These are phyloP conservation scores for Calliphora vicina DNA, from an alignment of 1,140 invertebrate genomes.

Conservation along the genomic window DNA sequence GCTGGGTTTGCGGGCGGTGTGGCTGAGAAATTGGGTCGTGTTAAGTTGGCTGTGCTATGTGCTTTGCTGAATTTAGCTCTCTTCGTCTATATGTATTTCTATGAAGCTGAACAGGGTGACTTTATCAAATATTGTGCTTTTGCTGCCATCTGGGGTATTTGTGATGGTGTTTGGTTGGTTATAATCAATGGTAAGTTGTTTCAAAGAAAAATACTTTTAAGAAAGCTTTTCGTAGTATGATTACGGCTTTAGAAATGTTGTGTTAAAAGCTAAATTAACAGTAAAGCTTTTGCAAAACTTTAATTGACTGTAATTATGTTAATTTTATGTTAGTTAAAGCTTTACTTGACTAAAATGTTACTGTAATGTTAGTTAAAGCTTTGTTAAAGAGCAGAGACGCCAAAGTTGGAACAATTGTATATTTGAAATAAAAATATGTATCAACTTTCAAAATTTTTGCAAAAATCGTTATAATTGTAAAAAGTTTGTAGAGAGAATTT, in stretches of 20 bases:
- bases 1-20: slow-evolving; percentile 81
- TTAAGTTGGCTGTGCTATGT: slow-evolving; percentile 73
- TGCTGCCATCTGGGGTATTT: slow-evolving; percentile 88
- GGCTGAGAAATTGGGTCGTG: slow-evolving; percentile 81
- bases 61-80: slow-evolving; percentile 78
- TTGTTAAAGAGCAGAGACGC: no score
- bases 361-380: no score
- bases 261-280: not conserved
- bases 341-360: no score
- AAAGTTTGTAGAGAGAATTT: no score
- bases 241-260: not conserved
- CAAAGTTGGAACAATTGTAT: no score
- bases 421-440: no score
- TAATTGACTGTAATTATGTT: not conserved
- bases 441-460: no score
- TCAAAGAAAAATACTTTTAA: not conserved
- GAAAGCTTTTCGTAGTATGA: not conserved
- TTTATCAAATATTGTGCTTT: slow-evolving; percentile 81
- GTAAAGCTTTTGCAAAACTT: not conserved
- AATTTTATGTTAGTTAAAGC: not conserved
- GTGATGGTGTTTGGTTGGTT: slow-evolving; percentile 93
- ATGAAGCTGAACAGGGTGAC: slow-evolving; percentile 78
- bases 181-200: slow-evolving; percentile 86
- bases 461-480: no score
- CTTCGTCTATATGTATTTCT: slow-evolving; percentile 72